Evolutionary conservation across 1,140 invertebrate genomes (phyloP).

Genomic region (Thaumetopoea pityocampa): DNA sequence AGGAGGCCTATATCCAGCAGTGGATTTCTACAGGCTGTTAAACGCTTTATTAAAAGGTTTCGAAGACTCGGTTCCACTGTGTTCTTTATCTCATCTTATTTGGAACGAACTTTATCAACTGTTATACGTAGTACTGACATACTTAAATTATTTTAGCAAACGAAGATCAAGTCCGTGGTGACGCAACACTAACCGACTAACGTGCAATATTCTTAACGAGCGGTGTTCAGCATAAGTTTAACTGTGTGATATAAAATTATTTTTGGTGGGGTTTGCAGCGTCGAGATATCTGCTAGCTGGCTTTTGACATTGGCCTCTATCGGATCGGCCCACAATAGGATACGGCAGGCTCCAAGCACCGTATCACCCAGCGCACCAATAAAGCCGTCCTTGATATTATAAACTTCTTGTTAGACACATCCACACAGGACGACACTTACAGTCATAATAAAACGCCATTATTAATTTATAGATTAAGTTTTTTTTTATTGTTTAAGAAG

Average conservation of each 20-base stretch:
- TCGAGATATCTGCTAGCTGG: conserved; percentile 76
- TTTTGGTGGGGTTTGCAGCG: conserved; percentile 74
- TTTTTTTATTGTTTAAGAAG: conserved; percentile 55
- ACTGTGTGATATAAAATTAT: conserved; percentile 59
- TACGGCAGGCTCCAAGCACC: conserved; percentile 62
- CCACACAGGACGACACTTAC: conserved; percentile 38
- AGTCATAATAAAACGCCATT: conserved; percentile 63
- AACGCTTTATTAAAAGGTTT: no score
- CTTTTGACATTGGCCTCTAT: conserved; percentile 74
- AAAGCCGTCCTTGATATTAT: conserved; percentile 56
- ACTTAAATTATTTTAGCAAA: conserved; percentile 6
- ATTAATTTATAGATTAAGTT: conserved; percentile 57
- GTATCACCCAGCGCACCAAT: conserved; percentile 59
- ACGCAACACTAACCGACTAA: conserved; percentile 50
- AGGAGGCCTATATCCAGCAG: no score
- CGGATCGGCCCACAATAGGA: conserved; percentile 67
- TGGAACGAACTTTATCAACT: no score
- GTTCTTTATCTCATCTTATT: no score
- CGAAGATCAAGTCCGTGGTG: conserved; percentile 19
- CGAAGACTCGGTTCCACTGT: no score
- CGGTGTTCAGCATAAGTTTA: conserved; percentile 37
- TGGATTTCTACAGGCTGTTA: no score
- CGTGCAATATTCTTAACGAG: conserved; percentile 27
- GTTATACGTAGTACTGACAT: no score
- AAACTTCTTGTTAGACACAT: conserved; percentile 13